Conservation (phyloP, 2,113 vertebrate genomes). For the Hippopotamus amphibius region DNA sequence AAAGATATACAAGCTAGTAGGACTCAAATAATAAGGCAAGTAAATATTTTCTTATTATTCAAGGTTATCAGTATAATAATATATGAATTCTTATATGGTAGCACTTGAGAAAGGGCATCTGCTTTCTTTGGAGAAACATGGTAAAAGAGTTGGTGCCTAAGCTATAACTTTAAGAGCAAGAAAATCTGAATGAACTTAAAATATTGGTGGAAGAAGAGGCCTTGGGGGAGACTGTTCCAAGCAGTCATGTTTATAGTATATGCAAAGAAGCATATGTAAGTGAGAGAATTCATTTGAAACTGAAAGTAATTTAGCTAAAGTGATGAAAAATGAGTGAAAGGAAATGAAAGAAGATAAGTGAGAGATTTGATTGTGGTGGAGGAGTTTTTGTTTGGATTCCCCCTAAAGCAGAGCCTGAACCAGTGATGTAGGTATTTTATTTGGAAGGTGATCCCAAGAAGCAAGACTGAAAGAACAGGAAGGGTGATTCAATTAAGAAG, state of each 20-base stretch:
- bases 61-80: neutral
- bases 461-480: neutral
- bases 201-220: neutral
- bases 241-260: neutral
- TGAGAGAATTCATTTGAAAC: neutral
- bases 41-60: neutral
- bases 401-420: neutral
- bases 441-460: neutral
- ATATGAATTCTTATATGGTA: neutral
- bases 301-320: neutral
- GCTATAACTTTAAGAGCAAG: neutral
- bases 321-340: neutral
- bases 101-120: neutral
- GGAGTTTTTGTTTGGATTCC: neutral
- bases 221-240: neutral
- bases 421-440: neutral
- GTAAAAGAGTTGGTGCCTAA: neutral
- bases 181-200: constrained; percentile 13
- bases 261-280: neutral
- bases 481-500: neutral
- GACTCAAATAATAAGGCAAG: neutral
- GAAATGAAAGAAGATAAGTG: neutral
- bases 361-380: neutral
- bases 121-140: neutral
- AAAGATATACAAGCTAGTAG: neutral